These are phyloP conservation scores for Emydura subglobosa DNA, from an alignment of 2,113 vertebrate genomes.

Conservation along the genomic window DNA sequence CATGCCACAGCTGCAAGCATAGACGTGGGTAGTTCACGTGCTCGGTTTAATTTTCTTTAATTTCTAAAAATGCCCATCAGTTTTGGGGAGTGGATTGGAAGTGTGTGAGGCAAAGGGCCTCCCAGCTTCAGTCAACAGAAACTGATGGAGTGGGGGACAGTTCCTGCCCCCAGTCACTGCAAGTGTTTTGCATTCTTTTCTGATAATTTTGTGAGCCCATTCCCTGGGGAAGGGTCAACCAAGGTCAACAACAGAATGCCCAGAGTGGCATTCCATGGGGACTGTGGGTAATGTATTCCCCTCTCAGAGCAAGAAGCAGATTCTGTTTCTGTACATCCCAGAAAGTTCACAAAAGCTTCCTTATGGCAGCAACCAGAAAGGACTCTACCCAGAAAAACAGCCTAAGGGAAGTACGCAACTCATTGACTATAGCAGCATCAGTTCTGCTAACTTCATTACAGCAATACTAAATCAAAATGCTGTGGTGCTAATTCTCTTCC, in stretches of 20 bases:
- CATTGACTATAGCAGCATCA: background rate
- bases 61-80: background rate
- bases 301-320: background rate
- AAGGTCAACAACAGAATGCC: background rate
- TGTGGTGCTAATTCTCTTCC: slow-evolving; percentile 18
- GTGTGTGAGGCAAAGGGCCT: background rate
- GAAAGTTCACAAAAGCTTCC: background rate
- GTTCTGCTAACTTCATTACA: slow-evolving; percentile 41
- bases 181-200: background rate
- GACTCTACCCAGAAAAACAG: no score
- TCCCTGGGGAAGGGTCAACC: background rate
- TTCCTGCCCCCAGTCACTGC: accelerated
- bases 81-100: background rate
- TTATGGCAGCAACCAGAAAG: background rate
- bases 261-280: background rate
- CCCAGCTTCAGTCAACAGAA: background rate
- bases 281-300: background rate
- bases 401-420: slow-evolving; percentile 33
- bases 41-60: background rate
- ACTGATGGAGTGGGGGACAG: background rate
- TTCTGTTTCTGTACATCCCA: background rate
- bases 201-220: accelerated
- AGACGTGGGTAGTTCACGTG: background rate
- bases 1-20: accelerated
- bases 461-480: slow-evolving; percentile 9